These are phyloP conservation scores for Prinia subflava DNA, from an alignment of 2,113 vertebrate species.

Conservation along the genomic window DNA sequence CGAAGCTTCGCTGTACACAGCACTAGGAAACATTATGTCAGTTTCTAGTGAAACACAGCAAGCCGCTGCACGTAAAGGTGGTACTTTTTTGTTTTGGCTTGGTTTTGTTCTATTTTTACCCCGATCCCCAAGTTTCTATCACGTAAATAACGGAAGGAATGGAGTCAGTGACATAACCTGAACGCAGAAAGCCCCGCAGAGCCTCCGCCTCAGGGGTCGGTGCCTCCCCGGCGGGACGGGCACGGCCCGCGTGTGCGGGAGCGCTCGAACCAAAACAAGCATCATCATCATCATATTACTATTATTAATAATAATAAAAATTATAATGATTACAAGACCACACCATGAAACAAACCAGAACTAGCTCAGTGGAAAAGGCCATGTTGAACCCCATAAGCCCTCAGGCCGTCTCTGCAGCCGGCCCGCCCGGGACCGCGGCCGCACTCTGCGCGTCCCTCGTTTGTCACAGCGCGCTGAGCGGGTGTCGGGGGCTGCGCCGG, in stretches of 20 bases:
- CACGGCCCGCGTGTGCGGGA: neutral
- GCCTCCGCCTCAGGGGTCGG: neutral
- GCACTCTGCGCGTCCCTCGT: neutral
- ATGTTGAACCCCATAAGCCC: rapidly evolving
- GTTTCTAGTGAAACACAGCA: neutral
- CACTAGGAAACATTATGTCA: neutral
- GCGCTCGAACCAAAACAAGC: neutral
- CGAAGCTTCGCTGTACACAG: neutral
- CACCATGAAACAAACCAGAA: neutral
- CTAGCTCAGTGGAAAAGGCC: neutral
- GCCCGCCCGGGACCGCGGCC: neutral
- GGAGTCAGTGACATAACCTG: neutral
- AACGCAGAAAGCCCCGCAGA: neutral
- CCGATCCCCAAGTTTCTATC: rapidly evolving
- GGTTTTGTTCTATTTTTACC: neutral
- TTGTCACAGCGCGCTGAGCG: neutral
- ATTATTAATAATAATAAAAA: neutral
- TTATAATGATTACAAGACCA: neutral
- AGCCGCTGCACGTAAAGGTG: neutral
- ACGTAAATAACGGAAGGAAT: neutral
- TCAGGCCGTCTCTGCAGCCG: neutral
- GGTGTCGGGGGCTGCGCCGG: neutral
- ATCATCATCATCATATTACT: too few species aligned
- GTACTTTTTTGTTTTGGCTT: neutral
- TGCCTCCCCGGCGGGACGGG: neutral